phyloP scores from a whole-genome alignment of 2,113 vertebrate species.

The Antidorcas marsupialis region DNA sequence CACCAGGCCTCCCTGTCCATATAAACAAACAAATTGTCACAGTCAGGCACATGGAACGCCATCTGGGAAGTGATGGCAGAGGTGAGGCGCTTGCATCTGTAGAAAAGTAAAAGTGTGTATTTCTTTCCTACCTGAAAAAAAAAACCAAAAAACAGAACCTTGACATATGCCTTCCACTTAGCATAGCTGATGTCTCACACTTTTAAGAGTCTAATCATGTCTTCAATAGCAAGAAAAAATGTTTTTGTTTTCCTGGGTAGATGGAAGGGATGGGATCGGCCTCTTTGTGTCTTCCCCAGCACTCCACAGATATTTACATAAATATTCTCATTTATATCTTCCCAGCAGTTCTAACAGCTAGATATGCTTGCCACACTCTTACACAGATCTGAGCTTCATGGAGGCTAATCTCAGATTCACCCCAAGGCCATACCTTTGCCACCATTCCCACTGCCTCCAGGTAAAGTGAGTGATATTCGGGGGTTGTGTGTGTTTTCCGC shows the following conservation, averaged over 20 bases:
- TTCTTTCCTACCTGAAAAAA: not conserved
- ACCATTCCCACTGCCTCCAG: not conserved
- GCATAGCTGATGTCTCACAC: not conserved
- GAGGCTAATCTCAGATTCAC: not conserved
- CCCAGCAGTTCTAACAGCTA: not conserved
- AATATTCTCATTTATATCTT: not conserved
- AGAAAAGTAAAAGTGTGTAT: not conserved
- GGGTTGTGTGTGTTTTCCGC: not conserved
- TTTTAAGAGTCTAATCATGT: not conserved
- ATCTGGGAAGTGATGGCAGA: not conserved
- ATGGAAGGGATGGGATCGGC: not conserved
- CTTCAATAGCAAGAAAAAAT: not conserved
- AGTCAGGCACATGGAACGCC: not conserved
- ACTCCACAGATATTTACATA: not conserved
- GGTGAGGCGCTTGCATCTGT: not conserved
- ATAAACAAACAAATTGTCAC: not conserved
- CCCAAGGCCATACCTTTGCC: not conserved
- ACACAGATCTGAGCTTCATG: not conserved
- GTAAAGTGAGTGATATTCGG: not conserved
- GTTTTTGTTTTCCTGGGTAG: not conserved
- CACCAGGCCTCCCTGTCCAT: too few relatives aligned
- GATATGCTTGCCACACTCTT: too few relatives aligned
- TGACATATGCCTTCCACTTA: not conserved
- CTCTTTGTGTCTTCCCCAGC: not conserved
- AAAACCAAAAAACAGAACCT: not conserved